Base-by-base conservation (phyloP, 2,888 invertebrate genomes). In the Octodonta nipae region DNA sequence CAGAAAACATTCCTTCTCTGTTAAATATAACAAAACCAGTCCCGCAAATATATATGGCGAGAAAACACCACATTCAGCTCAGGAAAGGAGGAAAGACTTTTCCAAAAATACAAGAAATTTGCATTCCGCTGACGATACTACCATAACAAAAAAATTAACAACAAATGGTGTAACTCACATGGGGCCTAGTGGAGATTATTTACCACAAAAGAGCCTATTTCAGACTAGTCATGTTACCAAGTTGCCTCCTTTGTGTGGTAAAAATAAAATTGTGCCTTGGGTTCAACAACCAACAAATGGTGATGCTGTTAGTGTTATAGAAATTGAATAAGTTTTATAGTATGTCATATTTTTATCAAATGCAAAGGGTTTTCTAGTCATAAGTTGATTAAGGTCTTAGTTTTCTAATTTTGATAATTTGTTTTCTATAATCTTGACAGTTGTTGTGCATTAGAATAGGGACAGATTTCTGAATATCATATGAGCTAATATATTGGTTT, bases 1-100 rank as follows among this genome's bases (percentile, higher is more conserved):
- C 8, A 34, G 38, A 17, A 41, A 41, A 12, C 35, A 34, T 6
- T 45, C 49, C n/a, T 42, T 50, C 7, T 50, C 46, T 33, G 40
- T 44, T 2, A 41, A 43, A 15, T 37, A 41, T n/a, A 61, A 62
- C 37, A 59, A 55, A 50, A 60, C 60, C 1, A 47, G 52, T 7
- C 61, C 61, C 3, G 42, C 55, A 12, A 48, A 52, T 33, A 25
- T 43, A 20, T 29, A 41, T 16, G 42, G 33, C 2, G 32, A 40
- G 32, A 41, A 40, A 38, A 17, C 30, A 20, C 39, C 42, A 2
- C 35, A 35, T 26, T 43, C 45, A 2, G 45, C 45, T 2, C 30
- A 29, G 13, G 42, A 43, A 29, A 32, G 33, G 20, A 28, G 41
- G 6, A 41, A 30, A 35, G 30, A 40, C 11, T 35, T 35, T 16